phyloP scores from a whole-genome alignment of 2,888 invertebrate genomes.

The Nymphalis c-album region DNA sequence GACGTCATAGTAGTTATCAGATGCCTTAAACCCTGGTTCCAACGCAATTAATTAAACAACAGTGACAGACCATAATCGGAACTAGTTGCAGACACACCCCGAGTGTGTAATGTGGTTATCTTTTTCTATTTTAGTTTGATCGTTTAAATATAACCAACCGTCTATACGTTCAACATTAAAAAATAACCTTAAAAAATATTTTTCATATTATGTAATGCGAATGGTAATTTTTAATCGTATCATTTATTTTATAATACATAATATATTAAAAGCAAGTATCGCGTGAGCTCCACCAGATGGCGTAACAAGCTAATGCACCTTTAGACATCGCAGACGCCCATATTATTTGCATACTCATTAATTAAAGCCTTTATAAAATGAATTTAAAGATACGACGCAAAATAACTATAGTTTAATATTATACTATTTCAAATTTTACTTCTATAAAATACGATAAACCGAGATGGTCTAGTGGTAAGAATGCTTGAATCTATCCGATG shows the following conservation, averaged over 20 bases:
- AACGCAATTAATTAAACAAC: slow-evolving; percentile 76
- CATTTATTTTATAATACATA: background rate
- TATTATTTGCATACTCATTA: slow-evolving; percentile 18
- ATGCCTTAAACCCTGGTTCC: slow-evolving; percentile 65
- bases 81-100: slow-evolving; percentile 38
- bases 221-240: slow-evolving; percentile 4
- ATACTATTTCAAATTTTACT: background rate
- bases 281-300: slow-evolving; percentile 22
- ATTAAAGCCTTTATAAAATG: slow-evolving; percentile 8
- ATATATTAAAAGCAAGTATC: slow-evolving; percentile 5
- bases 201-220: too few species aligned
- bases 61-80: slow-evolving; percentile 54
- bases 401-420: background rate
- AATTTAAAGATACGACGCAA: slow-evolving; percentile 2
- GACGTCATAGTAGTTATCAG: slow-evolving; percentile 41
- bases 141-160: background rate
- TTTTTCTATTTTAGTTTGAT: background rate
- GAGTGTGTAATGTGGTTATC: slow-evolving; percentile 11
- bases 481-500: too few species aligned
- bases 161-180: background rate
- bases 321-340: slow-evolving; percentile 7
- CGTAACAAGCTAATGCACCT: slow-evolving; percentile 22
- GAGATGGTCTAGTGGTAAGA: too few species aligned
- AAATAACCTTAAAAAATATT: too few species aligned
- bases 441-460: background rate